Evolutionary conservation across 64 coral and sea anemone genomes (phyloP), one percentile per base, ranked within the genome.

Genomic region (Catalaphyllia jardinei): DNA sequence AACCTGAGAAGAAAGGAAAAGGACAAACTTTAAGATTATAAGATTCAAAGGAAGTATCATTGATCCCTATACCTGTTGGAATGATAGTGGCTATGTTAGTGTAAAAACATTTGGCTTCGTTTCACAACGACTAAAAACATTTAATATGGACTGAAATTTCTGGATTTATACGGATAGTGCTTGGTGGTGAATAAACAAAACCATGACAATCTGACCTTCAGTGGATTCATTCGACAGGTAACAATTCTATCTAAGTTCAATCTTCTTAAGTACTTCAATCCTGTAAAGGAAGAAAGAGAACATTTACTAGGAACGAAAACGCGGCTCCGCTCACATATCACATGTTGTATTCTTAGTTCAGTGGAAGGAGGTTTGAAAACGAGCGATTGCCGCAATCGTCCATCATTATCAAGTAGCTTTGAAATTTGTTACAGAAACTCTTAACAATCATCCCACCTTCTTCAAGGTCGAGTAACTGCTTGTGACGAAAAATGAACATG

Each of bases 241-340:
- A 99, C 88, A 60, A 99, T 99, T 87, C 97, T 89, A 4, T 99
- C 93, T 13, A 99, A 90, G 39, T 95, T 93, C 29, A 95, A 30
- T 79, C 79, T 93, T 60, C 91, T 93, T 60, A 99, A 67, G 61
- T 91, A 99, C 60, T 99, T 95, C 54, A 95, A 20, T 67, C 97
- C 97, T 99, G 88, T 63, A 63, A 81, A 55, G 28, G 65, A 60
- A 29, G 65, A 75, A 65, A 57, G 29, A 83, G 24, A 13, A 8
- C 15, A 20, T 33, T 20, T 22, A 11, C 24, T 65, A 18, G 1
- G 24, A 22, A 24, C 24, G 42, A 46, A 57, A 57, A 57, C 6
- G 10, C 54, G 12, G 15, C 0, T 54, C 8, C 7, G 8, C 10
- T 57, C 10, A 46, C 0, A 46, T 46, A n/a, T n/a, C n/a, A n/a